Conservation (phyloP, 2,888 invertebrate species). For the Pyrgus malvae region DNA sequence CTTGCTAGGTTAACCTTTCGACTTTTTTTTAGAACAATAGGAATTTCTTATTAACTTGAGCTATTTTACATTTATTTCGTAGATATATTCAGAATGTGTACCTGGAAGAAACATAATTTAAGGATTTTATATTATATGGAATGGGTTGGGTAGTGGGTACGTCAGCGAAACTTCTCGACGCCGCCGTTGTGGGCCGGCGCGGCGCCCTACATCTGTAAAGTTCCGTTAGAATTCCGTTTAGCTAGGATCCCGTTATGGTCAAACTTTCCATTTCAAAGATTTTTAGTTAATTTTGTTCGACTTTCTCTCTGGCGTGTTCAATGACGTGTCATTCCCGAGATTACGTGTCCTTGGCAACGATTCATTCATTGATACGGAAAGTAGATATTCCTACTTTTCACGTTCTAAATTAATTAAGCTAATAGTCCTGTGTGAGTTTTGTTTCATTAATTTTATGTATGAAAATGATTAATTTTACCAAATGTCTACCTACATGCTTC, state of each 20-base stretch:
- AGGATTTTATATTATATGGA: background rate
- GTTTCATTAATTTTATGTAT: too few species aligned
- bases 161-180: slow-evolving; percentile 63
- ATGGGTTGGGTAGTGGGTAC: slow-evolving; percentile 6
- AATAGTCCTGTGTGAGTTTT: too few species aligned
- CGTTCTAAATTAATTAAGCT: too few species aligned
- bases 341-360: slow-evolving; percentile 39
- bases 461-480: too few species aligned
- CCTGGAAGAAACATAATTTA: background rate
- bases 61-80: background rate
- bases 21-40: slow-evolving; percentile 16
- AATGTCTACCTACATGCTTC: too few species aligned
- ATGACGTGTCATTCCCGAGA: slow-evolving; percentile 20
- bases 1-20: slow-evolving; percentile 18
- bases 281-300: slow-evolving; percentile 1
- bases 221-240: slow-evolving; percentile 49
- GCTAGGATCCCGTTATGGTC: slow-evolving; percentile 45
- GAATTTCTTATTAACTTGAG: background rate
- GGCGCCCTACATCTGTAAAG: slow-evolving; percentile 50
- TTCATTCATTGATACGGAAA: slow-evolving; percentile 29
- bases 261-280: slow-evolving; percentile 30
- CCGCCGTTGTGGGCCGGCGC: slow-evolving; percentile 49
- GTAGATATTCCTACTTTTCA: background rate
- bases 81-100: background rate
- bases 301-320: slow-evolving; percentile 25